Evolutionary conservation across 2,113 vertebrate genomes (phyloP), one percentile per base, ranked within the genome.

Genomic region (Rissa tridactyla): DNA sequence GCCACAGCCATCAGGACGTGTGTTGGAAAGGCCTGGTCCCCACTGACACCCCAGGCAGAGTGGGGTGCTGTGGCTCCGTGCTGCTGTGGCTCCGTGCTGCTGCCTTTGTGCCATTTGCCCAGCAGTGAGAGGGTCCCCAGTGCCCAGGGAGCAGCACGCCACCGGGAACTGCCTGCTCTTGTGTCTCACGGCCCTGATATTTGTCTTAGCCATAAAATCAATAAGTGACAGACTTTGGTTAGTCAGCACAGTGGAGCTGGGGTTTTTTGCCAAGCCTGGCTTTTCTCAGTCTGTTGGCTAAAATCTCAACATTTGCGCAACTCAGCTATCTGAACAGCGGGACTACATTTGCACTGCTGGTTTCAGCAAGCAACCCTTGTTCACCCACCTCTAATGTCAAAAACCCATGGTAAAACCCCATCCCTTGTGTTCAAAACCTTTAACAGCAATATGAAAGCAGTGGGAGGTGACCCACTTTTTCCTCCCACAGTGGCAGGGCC

Each of bases 61-160:
- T 0, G 2, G 25, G 20, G 52, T 30, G 36, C 25, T 58, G 47
- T 1, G 2, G 20, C 27, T 72, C 40, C 2, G 0, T 15, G 12
- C 18, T 32, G 40, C 25, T 57, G 47, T 1, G 2, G 20, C 27
- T 78, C 42, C 3, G 0, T 14, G 13, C 16, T 44, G 49, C 44
- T 57, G 46, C 51, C 64, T 23, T 26, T 32, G 10, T 49, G 40
- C 46, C 5, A 0, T 66, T 58, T 36, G 34, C 36, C 34, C 68
- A 38, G 44, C 38, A 64, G 58, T 1, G 2, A 82, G 76, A 29
- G 36, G 49, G 52, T 44, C n/a, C 40, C 20, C n/a, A 4, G 17
- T 23, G 34, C 30, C 17, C 4, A 0, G 34, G 34, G 20, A 70
- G 60, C 22, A 73, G 52, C 29, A 26, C 0, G 0, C 25, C 2